These are phyloP conservation scores for Subanguina moxae DNA, from an alignment of 1,140 invertebrate species.

Conservation along the genomic window DNA sequence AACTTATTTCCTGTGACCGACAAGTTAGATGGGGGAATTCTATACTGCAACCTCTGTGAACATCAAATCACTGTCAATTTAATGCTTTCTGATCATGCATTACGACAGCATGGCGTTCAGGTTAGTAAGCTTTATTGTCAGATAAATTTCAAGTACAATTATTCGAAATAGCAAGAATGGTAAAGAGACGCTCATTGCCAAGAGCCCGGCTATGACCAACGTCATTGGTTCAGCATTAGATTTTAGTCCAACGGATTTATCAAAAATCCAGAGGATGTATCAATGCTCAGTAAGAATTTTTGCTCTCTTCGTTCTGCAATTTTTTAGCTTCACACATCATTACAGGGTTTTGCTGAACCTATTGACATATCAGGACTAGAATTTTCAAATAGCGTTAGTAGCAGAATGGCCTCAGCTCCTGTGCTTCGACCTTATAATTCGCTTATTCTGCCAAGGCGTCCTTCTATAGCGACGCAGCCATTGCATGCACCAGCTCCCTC, in stretches of 20 bases:
- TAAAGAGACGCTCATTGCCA: slow-evolving; percentile 54
- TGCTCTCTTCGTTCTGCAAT: neutral
- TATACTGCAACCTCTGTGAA: too few relatives aligned
- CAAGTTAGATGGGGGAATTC: too few relatives aligned
- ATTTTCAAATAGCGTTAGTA: neutral
- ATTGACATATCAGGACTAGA: neutral
- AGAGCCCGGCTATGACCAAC: slow-evolving; percentile 49
- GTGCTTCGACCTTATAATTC: neutral
- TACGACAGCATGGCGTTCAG: slow-evolving; percentile 55
- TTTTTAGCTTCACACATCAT: neutral
- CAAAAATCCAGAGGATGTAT: slow-evolving; percentile 57
- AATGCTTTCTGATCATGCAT: slow-evolving; percentile 40
- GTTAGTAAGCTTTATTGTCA: neutral
- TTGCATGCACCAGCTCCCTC: neutral
- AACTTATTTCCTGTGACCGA: too few relatives aligned
- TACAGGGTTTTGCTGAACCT: neutral
- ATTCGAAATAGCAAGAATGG: slow-evolving; percentile 47
- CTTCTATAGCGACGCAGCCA: neutral
- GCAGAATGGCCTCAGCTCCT: neutral
- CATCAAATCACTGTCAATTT: slow-evolving; percentile 10
- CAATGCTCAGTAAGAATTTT: slow-evolving; percentile 32
- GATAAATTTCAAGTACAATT: neutral
- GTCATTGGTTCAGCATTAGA: slow-evolving; percentile 58
- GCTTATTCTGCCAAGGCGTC: neutral
- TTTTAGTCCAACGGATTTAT: slow-evolving; percentile 53